Percentiles rank a stretch among this genome's conserved stretches.
phyloP scores from a whole-genome alignment of 2,888 invertebrate species.

The Plagodis dolabraria region DNA sequence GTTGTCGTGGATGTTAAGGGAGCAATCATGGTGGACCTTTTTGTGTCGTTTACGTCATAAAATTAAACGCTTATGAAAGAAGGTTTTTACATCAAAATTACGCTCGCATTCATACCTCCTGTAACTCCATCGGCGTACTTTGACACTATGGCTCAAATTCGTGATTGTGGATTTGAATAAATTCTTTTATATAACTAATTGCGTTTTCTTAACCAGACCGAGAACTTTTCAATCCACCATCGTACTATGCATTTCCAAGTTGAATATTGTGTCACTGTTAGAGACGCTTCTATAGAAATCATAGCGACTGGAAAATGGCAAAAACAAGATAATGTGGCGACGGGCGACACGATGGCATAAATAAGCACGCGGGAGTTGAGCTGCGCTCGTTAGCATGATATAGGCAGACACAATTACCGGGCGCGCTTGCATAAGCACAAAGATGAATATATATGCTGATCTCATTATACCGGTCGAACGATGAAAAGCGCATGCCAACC shows the following conservation, averaged over 20 bases:
- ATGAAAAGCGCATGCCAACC: conserved; percentile 63
- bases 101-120: too few relatives aligned
- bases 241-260: neutral
- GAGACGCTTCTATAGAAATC: neutral
- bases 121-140: too few relatives aligned
- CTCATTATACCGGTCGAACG: conserved; percentile 63
- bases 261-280: neutral
- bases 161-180: too few relatives aligned
- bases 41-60: too few relatives aligned
- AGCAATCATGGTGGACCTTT: too few relatives aligned
- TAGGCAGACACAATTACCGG: conserved; percentile 39
- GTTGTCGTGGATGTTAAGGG: too few relatives aligned
- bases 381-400: conserved; percentile 49
- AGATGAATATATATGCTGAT: conserved; percentile 56
- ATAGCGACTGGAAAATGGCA: conserved; percentile 12
- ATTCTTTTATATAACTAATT: too few relatives aligned
- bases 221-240: too few relatives aligned
- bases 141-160: too few relatives aligned
- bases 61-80: too few relatives aligned
- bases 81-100: too few relatives aligned
- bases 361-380: conserved; percentile 27
- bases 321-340: conserved; percentile 6
- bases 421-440: conserved; percentile 49
- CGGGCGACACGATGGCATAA: conserved; percentile 18
- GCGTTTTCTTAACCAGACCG: too few relatives aligned